Evolutionary conservation across 2,113 vertebrate species (phyloP), one percentile per base, ranked within the genome.

Genomic region (Origma solitaria): DNA sequence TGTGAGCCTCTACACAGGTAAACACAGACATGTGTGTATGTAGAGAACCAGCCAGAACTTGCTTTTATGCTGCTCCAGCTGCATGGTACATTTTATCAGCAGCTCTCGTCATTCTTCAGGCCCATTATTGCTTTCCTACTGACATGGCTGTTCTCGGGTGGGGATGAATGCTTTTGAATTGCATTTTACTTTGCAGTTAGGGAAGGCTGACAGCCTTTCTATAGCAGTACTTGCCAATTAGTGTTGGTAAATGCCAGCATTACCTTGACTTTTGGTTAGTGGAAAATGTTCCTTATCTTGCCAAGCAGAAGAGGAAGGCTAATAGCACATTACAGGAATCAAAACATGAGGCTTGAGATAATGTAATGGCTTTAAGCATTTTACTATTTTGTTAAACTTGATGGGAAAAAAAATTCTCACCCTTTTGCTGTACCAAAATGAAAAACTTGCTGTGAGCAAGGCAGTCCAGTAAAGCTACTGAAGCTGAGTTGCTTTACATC

Each of bases 21-120:
- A 28, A 45, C 38, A 14, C 3, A 25, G 27, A 31, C 0, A 0
- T 38, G 42, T 9, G 3, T 28, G 24, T 35, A 3, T 1, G 2
- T 23, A n/a, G 38, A 57, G 72, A 51, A 16, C 42, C 38, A 91
- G 66, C 5, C 30, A 53, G 61, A 30, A 25, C 28, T 76, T 68
- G 18, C 9, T 64, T 89, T 92, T 38, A 4, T 35, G 5, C 47
- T 3, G 1, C 62, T 47, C 47, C 53, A 62, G 25, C 35, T 82
- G 47, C 27, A 22, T 5, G 7, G 13, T 14, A 7, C 38, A 51
- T 88, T 93, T 87, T 68, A 44, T 71, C 60, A 79, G 42, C 49
- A 54, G 8, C 21, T 71, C 9, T 78, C 25, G 40, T 68, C 68
- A 58, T 72, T 69, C 44, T 80, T 78, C 0, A 1, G 23, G 49